Base-by-base conservation (phyloP, 2,797 vertebrate species). In the Leuciscus waleckii region DNA sequence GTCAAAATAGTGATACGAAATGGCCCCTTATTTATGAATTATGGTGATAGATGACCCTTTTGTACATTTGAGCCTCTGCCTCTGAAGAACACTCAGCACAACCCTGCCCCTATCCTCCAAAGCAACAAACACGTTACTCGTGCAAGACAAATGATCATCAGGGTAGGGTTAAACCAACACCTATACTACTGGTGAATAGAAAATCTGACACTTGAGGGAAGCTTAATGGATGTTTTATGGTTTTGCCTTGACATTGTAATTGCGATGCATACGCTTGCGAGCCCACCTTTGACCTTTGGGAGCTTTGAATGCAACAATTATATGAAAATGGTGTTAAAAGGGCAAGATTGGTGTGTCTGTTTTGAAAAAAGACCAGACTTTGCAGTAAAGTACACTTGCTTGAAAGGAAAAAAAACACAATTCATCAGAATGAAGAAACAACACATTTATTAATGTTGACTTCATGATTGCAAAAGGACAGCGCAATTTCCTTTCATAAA, bases 101-200 rank as follows among this genome's bases (percentile, higher is more conserved):
- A 65, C 63, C 14, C 63, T 32, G 29, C 14, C 29, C 63, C 32
- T 65, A 65, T 65, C 89, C 83, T 86, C 63, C 80, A 89, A 88
- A 91, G 89, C 87, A 90, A 78, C 32, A 82, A 88, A 86, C 86
- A 77, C 88, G 78, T 91, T 88, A 91, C 86, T 92, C 80, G 87
- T 74, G 56, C 49, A 84, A 91, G 91, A 93, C 86, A 92, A 92
- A 94, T 85, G 85, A 83, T 80, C 88, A 65, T 84, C 51, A 79
- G 81, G 88, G 82, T 83, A 90, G 92, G 91, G 93, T 93, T 95
- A 93, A 89, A 91, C 87, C 85, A 93, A 93, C 94, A 93, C 84
- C 84, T 82, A 75, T 70, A 68, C 63, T 83, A 75, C 61, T 35
- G 77, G 73, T 81, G 70, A 76, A 77, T 35, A 78, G 73, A 88